Base-by-base conservation (phyloP, 2,113 vertebrate genomes). In the Brachyhypopomus occidentalis region DNA sequence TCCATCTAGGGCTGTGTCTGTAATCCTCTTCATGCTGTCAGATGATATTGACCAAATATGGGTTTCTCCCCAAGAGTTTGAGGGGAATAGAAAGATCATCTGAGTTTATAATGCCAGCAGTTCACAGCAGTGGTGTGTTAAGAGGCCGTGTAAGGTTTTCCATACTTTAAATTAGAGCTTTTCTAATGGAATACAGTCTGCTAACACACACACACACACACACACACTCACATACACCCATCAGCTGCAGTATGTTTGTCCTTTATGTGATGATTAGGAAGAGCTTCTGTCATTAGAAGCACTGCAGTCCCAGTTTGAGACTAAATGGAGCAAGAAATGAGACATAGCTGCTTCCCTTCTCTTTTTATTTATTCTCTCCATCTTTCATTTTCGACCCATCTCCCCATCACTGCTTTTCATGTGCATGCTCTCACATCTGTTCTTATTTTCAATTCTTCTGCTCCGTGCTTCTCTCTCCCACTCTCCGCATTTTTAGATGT, bases 311-410 rank as follows among this genome's bases (percentile, higher is more conserved):
- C 80, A 25, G 87, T 89, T 88, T 83, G 86, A 80, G 80, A 90
- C 75, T 89, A 89, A 92, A 90, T 88, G 86, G 88, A 90, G 92
- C 87, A 84, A 89, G 84, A 92, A 87, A 90, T 80, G 86, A 88
- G 83, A 41, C 82, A 85, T 84, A 48, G 73, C 36, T 79, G 77
- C 41, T 77, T 86, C 45, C 52, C 23, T 58, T 52, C 70, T 73
- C 16, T 80, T 34, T 5, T 6, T 20, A 52, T 36, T 52, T 27
- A n/a, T 45, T 66, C 58, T 52, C 70, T 73, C 78, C 63, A 30
- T 75, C n/a, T 77, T 5, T 70, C 48, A 62, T 34, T 56, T 58
- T 73, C 48, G 84, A 80, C 88, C 80, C 64, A 27, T 77, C 75
- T 72, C 58, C 12, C 34, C 58, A 48, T 81, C 83, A 14, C 5